A percentile compares a stretch with the other conserved stretches of the same genome.
phyloP scores from a whole-genome alignment of 2,113 vertebrate genomes.

The Antechinus stuartii region DNA sequence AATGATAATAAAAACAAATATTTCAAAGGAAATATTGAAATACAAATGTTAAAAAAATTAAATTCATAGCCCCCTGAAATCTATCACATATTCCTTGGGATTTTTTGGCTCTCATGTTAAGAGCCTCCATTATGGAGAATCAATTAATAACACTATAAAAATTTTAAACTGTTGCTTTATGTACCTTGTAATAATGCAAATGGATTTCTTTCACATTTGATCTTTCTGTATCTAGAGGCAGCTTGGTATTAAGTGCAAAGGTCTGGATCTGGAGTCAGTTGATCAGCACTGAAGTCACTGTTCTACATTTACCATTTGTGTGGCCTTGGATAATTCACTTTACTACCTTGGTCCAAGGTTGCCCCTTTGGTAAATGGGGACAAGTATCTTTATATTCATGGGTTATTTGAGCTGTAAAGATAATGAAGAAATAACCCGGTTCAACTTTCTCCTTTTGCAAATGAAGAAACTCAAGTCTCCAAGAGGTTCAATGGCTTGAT shows the following conservation, averaged over 20 bases:
- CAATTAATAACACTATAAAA: slow-evolving; percentile 7
- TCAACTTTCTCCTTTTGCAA: not conserved
- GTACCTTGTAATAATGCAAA: not conserved
- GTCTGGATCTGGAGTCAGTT: not conserved
- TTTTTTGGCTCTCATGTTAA: not conserved
- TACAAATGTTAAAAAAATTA: not conserved
- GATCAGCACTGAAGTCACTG: not conserved
- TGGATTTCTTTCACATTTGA: not conserved
- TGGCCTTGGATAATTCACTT: not conserved
- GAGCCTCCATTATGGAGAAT: slow-evolving; percentile 5
- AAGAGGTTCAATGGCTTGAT: not conserved
- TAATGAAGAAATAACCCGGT: not conserved
- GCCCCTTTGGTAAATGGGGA: not conserved
- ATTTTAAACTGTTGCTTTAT: not conserved
- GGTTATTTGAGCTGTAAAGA: not conserved
- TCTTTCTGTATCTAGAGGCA: not conserved
- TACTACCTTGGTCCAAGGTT: not conserved
- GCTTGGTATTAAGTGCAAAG: not conserved
- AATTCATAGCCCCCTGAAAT: not conserved
- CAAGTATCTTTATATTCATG: not conserved
- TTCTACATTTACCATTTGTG: not conserved
- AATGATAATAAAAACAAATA: not conserved
- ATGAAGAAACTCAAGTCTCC: not conserved
- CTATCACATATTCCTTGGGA: not conserved
- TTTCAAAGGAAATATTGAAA: not conserved